Conservation (phyloP, 2,797 vertebrate species). For the Alauda arvensis region DNA sequence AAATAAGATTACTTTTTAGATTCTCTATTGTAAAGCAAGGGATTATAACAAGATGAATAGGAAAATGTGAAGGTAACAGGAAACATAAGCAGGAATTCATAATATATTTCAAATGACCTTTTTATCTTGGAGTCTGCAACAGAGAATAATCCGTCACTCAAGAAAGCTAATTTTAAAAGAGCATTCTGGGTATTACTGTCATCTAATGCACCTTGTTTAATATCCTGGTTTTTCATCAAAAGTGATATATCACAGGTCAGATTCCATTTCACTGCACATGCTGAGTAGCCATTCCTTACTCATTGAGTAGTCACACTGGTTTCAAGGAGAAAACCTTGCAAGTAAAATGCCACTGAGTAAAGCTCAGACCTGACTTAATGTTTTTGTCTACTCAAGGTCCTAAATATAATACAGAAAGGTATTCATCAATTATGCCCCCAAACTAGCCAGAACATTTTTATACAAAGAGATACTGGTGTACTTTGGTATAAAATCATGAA, state of each 20-base stretch:
- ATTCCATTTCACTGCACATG: constrained; percentile 9
- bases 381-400: neutral
- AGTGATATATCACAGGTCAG: neutral
- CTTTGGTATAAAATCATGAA: neutral
- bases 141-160: neutral
- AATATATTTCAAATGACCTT: constrained; percentile 7
- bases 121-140: neutral
- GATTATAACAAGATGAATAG: neutral
- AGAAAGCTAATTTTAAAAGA: constrained; percentile 19
- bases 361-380: neutral
- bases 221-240: constrained; percentile 7
- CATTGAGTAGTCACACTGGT: neutral
- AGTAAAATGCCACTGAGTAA: neutral
- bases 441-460: neutral
- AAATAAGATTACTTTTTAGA: neutral
- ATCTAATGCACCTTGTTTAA: constrained; percentile 28
- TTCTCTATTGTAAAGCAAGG: neutral
- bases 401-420: neutral
- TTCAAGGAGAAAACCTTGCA: neutral
- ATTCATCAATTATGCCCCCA: neutral
- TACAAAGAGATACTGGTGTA: neutral
- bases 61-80: neutral
- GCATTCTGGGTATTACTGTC: neutral
- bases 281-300: constrained; percentile 2
- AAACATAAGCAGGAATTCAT: constrained; percentile 1